Conservation (phyloP, 2,888 invertebrate species). For the Aphelenchoides bicaudatus region DNA sequence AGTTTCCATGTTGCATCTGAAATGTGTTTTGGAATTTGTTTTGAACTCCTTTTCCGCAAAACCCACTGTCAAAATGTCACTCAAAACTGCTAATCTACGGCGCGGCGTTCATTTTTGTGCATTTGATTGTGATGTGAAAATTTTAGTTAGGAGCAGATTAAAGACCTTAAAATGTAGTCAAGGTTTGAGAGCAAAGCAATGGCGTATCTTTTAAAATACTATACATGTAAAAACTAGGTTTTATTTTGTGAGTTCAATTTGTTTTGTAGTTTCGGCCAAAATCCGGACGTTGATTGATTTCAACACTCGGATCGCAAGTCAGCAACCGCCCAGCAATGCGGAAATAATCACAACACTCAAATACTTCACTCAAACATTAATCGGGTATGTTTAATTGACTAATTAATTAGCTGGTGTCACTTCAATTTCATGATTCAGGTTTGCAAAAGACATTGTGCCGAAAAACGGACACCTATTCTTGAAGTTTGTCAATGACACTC, state of each 20-base stretch:
- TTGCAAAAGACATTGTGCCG: constrained; percentile 81
- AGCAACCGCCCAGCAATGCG: constrained; percentile 74
- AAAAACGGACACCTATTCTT: constrained; percentile 46
- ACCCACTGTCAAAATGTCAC: too few relatives aligned
- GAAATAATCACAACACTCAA: constrained; percentile 96
- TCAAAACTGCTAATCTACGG: too few relatives aligned
- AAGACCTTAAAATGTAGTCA: too few relatives aligned
- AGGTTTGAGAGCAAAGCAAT: too few relatives aligned
- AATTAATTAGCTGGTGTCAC: constrained; percentile 9
- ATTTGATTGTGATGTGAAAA: too few relatives aligned
- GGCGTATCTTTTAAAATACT: constrained; percentile 58
- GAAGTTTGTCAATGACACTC: constrained; percentile 65
- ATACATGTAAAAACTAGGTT: constrained; percentile 46
- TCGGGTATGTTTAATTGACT: constrained; percentile 72
- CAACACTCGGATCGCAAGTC: constrained; percentile 77
- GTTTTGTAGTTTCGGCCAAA: constrained; percentile 84
- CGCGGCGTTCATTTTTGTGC: too few relatives aligned
- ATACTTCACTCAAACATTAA: constrained; percentile 91
- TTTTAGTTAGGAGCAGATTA: too few relatives aligned
- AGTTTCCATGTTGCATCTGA: too few relatives aligned
- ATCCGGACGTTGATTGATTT: constrained; percentile 93
- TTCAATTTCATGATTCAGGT: constrained; percentile 69
- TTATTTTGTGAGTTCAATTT: not conserved
- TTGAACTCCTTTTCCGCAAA: too few relatives aligned
- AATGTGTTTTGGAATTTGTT: too few relatives aligned